Conservation (phyloP, 2,888 invertebrate species). For the Keiferia lycopersicella region DNA sequence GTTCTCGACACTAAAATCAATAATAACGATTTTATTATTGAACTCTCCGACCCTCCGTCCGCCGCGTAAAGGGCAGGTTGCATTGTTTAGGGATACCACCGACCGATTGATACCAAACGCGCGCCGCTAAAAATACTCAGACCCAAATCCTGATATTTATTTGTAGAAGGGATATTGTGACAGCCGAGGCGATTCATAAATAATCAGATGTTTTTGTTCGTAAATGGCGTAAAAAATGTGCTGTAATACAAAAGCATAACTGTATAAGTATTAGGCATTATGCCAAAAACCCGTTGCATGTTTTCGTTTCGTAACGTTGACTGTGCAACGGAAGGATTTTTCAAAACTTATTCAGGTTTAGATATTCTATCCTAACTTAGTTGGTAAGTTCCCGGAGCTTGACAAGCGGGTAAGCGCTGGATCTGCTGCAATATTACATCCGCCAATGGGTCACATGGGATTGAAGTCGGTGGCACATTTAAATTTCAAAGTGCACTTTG, state of each 20-base stretch:
- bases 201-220: slow-evolving; percentile 17
- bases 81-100: slow-evolving; percentile 34
- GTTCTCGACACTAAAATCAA: slow-evolving; percentile 75
- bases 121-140: slow-evolving; percentile 16
- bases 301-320: not conserved
- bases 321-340: not conserved
- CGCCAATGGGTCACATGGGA: slow-evolving; percentile 25
- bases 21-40: slow-evolving; percentile 72
- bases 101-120: slow-evolving; percentile 25
- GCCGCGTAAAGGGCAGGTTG: slow-evolving; percentile 38
- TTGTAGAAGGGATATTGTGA: slow-evolving; percentile 24
- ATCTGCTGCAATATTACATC: slow-evolving; percentile 27
- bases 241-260: slow-evolving; percentile 14
- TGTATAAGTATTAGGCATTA: not conserved
- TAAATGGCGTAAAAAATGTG: slow-evolving; percentile 14
- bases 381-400: slow-evolving; percentile 1
- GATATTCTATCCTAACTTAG: slow-evolving; percentile 17
- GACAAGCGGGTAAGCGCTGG: slow-evolving; percentile 22
- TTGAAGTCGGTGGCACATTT: slow-evolving; percentile 23
- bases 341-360: slow-evolving; percentile 1
- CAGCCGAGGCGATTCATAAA: slow-evolving; percentile 18
- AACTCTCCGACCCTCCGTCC: slow-evolving; percentile 45
- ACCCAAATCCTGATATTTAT: slow-evolving; percentile 24
- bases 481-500: slow-evolving; percentile 26
- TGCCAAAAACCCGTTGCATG: not conserved